Evolutionary conservation across 1,140 invertebrate genomes (phyloP), one percentile per base, ranked within the genome.

Genomic region (Cataglyphis hispanica): DNA sequence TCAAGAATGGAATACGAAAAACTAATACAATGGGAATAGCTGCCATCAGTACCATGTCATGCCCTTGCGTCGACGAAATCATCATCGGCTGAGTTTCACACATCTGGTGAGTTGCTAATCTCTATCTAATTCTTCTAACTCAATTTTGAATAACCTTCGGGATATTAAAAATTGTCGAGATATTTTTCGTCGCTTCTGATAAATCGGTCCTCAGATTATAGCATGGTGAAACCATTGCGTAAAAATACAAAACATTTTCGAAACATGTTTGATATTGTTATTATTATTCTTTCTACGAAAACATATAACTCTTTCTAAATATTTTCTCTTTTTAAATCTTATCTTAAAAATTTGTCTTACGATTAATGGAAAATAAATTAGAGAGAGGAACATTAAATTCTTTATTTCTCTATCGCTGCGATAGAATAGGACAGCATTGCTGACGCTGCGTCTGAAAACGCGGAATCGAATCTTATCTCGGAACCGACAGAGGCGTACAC

Each of bases 381-480:
- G 16, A 27, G 16, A 63, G 13, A 27, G 2, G 7, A 25, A 25
- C 16, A 16, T 31, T 19, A 27, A 31, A 31, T 16, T 16, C 2
- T 16, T 4, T 27, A 63, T n/a, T 16, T 11, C 13, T 53, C 25
- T 16, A 53, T 31, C 2, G 3, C 19, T 16, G 40, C 37, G n/a
- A 58, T 19, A 22, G 46, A 63, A 40, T 16, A 25, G 27, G 22
- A 43, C 19, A 66, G 16, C n/a, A 50, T 13, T 16, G n/a, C 19
- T 56, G 37, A 27, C 22, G 74, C 43, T 13, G 22, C 16, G 34
- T 81, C 56, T 50, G 58, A 25, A 61, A 84, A 60, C n/a, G 53
- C 34, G 7, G 43, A 72, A 31, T 43, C 16, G 78, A 19, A 25
- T 25, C 7, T 84, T 76, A 84, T 84, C 81, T 84, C 81, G 53